These are phyloP conservation scores for Shargacucullia verbasci DNA, from an alignment of 2,888 invertebrate species.

Conservation along the genomic window DNA sequence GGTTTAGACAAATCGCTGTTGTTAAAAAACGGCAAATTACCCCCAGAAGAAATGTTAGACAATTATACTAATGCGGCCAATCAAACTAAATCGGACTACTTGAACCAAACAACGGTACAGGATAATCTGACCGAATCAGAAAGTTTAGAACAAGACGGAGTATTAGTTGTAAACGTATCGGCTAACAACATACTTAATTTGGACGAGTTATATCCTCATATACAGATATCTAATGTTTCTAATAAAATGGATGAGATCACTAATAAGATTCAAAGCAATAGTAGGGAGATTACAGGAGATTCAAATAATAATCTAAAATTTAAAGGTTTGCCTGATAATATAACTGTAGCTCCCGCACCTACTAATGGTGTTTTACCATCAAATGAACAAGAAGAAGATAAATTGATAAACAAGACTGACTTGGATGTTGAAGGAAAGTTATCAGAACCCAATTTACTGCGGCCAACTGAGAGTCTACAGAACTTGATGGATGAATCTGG, in stretches of 20 bases:
- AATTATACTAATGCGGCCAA: constrained; percentile 63
- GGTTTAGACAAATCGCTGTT: constrained; percentile 81
- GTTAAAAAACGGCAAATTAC: constrained; percentile 82
- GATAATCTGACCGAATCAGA: constrained; percentile 85
- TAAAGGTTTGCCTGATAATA: constrained; percentile 82
- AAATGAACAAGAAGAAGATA: constrained; percentile 79
- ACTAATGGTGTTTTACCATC: constrained; percentile 82
- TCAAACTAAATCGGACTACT: constrained; percentile 67
- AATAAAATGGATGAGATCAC: constrained; percentile 85
- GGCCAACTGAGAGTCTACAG: constrained; percentile 82
- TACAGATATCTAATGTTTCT: constrained; percentile 78
- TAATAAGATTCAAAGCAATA: constrained; percentile 88
- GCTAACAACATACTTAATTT: constrained; percentile 83
- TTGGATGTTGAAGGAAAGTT: constrained; percentile 66
- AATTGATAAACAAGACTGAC: constrained; percentile 69
- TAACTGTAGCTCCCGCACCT: constrained; percentile 83
- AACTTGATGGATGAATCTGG: constrained; percentile 72
- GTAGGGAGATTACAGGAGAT: constrained; percentile 87
- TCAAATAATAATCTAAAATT: constrained; percentile 82
- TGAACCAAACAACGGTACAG: constrained; percentile 71
- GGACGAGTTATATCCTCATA: constrained; percentile 81
- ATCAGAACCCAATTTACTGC: constrained; percentile 72
- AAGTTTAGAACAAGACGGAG: constrained; percentile 86
- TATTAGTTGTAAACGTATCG: constrained; percentile 84
- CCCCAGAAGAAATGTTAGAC: constrained; percentile 76